Base-by-base conservation (phyloP, 2,113 vertebrate species). In the Rhynchopsitta pachyrhyncha region DNA sequence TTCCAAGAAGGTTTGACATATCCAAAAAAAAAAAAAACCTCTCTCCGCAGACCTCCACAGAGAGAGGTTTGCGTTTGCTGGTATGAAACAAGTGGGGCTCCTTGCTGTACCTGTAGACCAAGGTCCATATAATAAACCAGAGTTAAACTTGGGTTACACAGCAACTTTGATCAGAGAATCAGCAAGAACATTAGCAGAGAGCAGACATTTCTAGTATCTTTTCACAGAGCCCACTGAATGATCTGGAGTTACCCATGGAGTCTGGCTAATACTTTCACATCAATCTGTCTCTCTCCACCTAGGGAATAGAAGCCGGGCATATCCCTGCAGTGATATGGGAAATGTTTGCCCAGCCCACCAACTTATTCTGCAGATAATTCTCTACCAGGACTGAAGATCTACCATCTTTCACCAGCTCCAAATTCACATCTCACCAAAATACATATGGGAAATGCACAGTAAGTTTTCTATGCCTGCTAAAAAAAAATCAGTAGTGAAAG, bases 341-440 rank as follows among this genome's bases (percentile, higher is more conserved):
- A 53, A 91, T 49, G 46, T 83, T 92, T 86, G 24, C 46, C 60
- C 76, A 75, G 27, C 79, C 68, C 92, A 93, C 68, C 46, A 50
- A 27, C 50, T 74, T 60, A 33, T 80, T 47, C 82, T 66, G 50
- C 70, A 87, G 71, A 89, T n/a, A 80, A 78, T 87, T 33, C 1
- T 0, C 24, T 92, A 70, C 42, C 33, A 57, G 88, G 39, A 59
- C 29, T 62, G 82, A 76, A 44, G 23, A 60, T 49, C 80, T 92
- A 44, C 50, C 55, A 83, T 81, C 73, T 76, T 86, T 22, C 53
- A 67, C 37, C 70, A 92, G 69, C 69, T 93, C 57, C 75, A 49
- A 9, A 93, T 94, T 94, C 81, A 73, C 47, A 85, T 84, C 11
- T 93, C 49, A 91, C 70, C 39, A 82, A 87, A 93, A 94, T 94